Conservation (phyloP, 1,140 invertebrate species). For the Meloidogyne floridensis region DNA sequence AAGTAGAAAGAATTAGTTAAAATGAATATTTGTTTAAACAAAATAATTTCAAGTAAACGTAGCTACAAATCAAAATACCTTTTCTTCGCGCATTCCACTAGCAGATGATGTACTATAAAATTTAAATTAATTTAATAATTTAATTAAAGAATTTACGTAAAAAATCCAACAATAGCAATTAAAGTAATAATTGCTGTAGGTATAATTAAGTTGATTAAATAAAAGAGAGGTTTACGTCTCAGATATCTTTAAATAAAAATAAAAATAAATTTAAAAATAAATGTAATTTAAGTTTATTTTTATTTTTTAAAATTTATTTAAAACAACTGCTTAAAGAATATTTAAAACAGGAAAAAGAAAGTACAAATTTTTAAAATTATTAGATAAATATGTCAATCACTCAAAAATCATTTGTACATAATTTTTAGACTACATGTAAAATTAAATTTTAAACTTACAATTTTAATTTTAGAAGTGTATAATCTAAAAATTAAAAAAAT, state of each 20-base stretch:
- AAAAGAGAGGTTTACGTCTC: conserved; percentile 61
- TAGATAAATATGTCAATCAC: not conserved
- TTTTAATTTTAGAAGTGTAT: not conserved
- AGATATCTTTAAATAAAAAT: conserved; percentile 40
- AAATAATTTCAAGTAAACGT: no score
- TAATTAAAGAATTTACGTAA: conserved; percentile 46
- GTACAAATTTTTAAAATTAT: conserved; percentile 11
- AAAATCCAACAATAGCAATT: conserved; percentile 65
- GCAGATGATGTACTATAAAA: conserved; percentile 62
- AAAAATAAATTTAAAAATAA: no score
- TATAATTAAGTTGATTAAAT: conserved; percentile 64
- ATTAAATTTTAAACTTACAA: not conserved
- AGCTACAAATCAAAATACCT: no score
- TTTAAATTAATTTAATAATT: conserved; percentile 9
- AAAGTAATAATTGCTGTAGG: conserved; percentile 64
- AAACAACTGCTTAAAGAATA: no score
- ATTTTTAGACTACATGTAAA: no score
- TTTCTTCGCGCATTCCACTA: conserved; percentile 63
- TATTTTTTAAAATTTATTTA: no score
- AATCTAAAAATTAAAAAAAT: conserved; percentile 1
- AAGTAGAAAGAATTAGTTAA: no score
- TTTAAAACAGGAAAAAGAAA: not conserved
- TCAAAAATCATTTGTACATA: not conserved
- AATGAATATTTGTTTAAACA: no score
- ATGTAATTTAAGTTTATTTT: no score